These are phyloP conservation scores for Cantharis rustica DNA, from an alignment of 2,888 invertebrate genomes.

Conservation along the genomic window DNA sequence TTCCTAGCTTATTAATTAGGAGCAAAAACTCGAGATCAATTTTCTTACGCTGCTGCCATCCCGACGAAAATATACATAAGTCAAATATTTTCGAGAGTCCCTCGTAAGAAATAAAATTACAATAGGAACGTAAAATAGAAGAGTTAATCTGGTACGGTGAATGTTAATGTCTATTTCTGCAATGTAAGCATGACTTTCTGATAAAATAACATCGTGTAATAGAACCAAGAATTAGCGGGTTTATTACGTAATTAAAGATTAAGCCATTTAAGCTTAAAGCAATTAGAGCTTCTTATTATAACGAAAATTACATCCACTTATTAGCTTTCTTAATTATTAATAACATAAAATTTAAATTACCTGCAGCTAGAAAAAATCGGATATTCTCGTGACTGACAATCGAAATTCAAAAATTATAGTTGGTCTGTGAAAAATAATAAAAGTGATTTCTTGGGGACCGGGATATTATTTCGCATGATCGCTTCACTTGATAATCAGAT, in stretches of 20 bases:
- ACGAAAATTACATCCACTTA: constrained; percentile 2
- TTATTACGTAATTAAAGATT: constrained; percentile 1
- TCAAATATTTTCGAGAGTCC: no score
- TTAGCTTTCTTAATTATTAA: not conserved
- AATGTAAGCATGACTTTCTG: constrained; percentile 1
- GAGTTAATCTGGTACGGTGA: not conserved
- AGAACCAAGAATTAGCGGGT: not conserved
- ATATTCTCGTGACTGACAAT: not conserved
- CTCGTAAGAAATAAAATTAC: not conserved
- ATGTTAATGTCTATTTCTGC: not conserved
- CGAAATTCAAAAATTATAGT: not conserved
- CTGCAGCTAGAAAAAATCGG: not conserved
- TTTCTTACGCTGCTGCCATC: not conserved
- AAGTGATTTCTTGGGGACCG: not conserved
- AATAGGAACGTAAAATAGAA: not conserved
- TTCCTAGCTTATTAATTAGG: not conserved
- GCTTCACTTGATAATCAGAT: constrained; percentile 31
- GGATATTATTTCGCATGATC: constrained; percentile 18
- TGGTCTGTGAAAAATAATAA: not conserved
- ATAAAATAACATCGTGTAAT: not conserved
- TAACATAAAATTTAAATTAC: not conserved
- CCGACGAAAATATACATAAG: not conserved
- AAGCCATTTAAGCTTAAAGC: not conserved
- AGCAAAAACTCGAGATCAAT: not conserved
- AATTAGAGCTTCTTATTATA: not conserved